phyloP scores from a whole-genome alignment of 64 coral and sea anemone species.

The Pocillopora verrucosa region DNA sequence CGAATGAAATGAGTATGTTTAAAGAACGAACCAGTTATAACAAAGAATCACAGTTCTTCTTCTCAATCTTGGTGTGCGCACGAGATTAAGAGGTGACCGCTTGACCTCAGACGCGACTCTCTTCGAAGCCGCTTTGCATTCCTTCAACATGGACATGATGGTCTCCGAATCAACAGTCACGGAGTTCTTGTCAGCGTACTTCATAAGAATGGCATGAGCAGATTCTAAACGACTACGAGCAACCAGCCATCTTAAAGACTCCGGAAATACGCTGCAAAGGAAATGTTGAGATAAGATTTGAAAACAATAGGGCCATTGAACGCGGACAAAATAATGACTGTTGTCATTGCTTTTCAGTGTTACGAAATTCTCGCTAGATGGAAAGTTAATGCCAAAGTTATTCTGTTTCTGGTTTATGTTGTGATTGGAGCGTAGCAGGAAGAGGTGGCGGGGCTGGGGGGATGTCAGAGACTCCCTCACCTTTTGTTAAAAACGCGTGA shows the following conservation, averaged over 20 bases:
- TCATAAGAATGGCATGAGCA: constrained; percentile 57
- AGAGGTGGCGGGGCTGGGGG: too few species aligned
- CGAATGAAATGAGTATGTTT: neutral
- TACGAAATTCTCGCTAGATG: too few species aligned
- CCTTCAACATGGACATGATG: constrained; percentile 29
- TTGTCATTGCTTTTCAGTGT: too few species aligned
- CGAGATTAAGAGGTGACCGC: constrained; percentile 32
- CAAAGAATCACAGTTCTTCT: constrained; percentile 60
- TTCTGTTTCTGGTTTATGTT: too few species aligned
- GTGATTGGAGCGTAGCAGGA: too few species aligned
- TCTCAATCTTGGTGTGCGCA: constrained; percentile 46
- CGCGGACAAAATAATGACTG: too few species aligned
- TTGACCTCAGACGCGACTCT: neutral
- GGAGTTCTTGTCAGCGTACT: constrained; percentile 45
- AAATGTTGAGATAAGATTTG: too few species aligned
- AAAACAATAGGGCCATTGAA: neutral
- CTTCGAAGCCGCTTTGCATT: neutral
- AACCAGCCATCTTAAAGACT: constrained; percentile 68
- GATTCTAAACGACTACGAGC: constrained; percentile 37
- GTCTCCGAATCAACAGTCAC: constrained; percentile 15
- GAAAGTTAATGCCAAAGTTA: too few species aligned
- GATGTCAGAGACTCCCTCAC: too few species aligned
- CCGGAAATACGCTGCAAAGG: constrained; percentile 48
- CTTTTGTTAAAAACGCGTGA: too few species aligned
- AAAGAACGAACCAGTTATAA: constrained; percentile 58